These are phyloP conservation scores for Malacoctenus gilli DNA, from an alignment of 2,797 vertebrate genomes.

Conservation along the genomic window DNA sequence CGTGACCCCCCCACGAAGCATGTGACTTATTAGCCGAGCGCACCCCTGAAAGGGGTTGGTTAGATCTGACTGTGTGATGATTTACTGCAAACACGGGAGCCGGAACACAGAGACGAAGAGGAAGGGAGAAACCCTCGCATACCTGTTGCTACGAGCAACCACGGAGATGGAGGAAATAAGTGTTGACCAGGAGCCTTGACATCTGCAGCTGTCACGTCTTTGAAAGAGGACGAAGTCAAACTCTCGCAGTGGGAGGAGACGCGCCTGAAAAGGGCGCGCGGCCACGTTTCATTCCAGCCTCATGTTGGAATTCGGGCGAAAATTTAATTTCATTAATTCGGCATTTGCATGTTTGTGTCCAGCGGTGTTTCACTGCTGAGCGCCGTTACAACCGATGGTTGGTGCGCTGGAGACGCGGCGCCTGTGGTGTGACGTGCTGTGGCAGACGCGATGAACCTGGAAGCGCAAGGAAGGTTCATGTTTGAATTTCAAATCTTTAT, in stretches of 20 bases:
- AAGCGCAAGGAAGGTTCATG: not conserved
- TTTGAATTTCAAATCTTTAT: not conserved
- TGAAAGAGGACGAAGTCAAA: slow-evolving; percentile 20
- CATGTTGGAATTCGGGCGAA: not conserved
- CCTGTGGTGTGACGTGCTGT: not conserved
- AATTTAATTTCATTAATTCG: not conserved
- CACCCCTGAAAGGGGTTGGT: slow-evolving; percentile 11
- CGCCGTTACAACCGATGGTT: too few species aligned
- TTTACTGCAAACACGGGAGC: slow-evolving; percentile 9
- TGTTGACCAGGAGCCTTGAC: slow-evolving; percentile 32
- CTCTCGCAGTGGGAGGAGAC: slow-evolving; percentile 20
- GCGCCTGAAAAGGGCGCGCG: too few species aligned
- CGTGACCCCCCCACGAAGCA: not conserved
- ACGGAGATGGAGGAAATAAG: slow-evolving; percentile 27
- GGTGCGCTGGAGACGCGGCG: not conserved
- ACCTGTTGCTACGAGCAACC: slow-evolving; percentile 56
- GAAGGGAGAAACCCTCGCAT: slow-evolving; percentile 17
- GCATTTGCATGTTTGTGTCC: not conserved
- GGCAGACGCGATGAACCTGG: not conserved
- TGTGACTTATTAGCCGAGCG: slow-evolving; percentile 3
- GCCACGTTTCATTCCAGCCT: not conserved
- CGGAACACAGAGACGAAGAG: not conserved
- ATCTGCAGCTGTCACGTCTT: slow-evolving; percentile 22
- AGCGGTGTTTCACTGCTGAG: not conserved
- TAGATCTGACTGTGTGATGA: slow-evolving; percentile 13